Base-by-base conservation (phyloP, 2,797 vertebrate genomes). In the Phylloscopus collybita region DNA sequence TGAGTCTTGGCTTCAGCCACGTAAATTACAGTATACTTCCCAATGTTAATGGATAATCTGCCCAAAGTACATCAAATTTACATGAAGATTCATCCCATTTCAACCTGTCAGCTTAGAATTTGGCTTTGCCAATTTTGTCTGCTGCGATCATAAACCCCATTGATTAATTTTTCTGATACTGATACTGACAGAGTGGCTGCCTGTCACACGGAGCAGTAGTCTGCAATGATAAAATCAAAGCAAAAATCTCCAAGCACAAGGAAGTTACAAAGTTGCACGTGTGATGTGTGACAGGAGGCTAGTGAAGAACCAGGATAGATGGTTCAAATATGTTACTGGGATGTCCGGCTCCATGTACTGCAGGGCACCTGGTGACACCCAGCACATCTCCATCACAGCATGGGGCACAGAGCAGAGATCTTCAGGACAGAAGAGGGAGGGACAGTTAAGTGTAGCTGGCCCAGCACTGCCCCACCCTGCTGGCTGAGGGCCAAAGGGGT, bases 141-240 rank as follows among this genome's bases (percentile, higher is more conserved):
- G 38, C 67, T 80, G 56, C 32, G 54, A 53, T 51, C n/a, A 51
- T n/a, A 69, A 81, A 75, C 32, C n/a, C 15, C 42, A 80, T 1
- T 16, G 49, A 74, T 67, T 78, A 4, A 11, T 64, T 90, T 73
- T 82, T 34, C 60, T 90, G 16, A 27, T 53, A 54, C 49, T 53
- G 59, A 29, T 34, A 16, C 27, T 45, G 40, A 45, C 40, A 38
- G 47, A 75, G 21, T 73, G 45, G 38, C 17, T 78, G 34, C 34
- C 34, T 34, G 36, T 56, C 45, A 40, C 44, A 64, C 27, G 10
- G 17, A 83, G 36, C n/a, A 88, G 53, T 0, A 6, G 30, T 29
- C 57, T 49, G 26, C 61, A 88, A 32, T 2, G 16, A 44, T 13
- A 84, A 93, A 86, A 89, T 54, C 54, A 90, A 92, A 93, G 36